Conservation (phyloP, 2,113 vertebrate species). For the Odontesthes bonariensis region DNA sequence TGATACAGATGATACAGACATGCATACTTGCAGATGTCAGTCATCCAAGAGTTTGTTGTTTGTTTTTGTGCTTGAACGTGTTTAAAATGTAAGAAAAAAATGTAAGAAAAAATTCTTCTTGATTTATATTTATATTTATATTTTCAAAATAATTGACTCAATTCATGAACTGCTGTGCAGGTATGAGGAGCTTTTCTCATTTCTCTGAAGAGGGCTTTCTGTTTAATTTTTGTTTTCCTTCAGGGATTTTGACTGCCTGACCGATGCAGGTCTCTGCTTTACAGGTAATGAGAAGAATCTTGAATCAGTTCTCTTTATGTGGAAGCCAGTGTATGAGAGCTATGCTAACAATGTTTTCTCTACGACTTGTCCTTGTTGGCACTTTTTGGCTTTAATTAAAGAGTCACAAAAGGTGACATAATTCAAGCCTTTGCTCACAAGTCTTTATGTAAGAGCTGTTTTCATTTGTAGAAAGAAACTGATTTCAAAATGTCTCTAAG, state of each 20-base stretch:
- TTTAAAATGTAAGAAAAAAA: slow-evolving; percentile 40
- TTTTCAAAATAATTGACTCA: slow-evolving; percentile 1
- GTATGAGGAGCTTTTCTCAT: slow-evolving; percentile 21
- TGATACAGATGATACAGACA: no score
- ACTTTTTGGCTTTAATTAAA: not conserved
- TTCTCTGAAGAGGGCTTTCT: slow-evolving; percentile 6
- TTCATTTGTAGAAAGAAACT: no score
- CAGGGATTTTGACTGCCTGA: slow-evolving; percentile 9
- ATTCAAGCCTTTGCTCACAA: no score
- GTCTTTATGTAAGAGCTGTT: no score
- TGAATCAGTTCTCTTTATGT: slow-evolving; percentile 38
- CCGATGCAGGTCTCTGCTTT: slow-evolving; percentile 20
- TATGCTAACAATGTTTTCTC: not conserved
- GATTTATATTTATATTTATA: slow-evolving; percentile 61
- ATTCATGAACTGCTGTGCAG: slow-evolving; percentile 5
- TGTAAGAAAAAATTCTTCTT: slow-evolving; percentile 39
- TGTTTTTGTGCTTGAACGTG: slow-evolving; percentile 23
- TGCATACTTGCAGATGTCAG: slow-evolving; percentile 23
- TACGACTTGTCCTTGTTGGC: not conserved
- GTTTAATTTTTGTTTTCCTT: slow-evolving; percentile 18
- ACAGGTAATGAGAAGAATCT: slow-evolving; percentile 38
- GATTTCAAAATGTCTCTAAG: no score
- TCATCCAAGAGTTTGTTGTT: slow-evolving; percentile 15
- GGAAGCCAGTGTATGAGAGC: not conserved
- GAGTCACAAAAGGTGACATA: not conserved